Evolutionary conservation across 30 jellyfish, hydroid and myxozoan species (phyloP).

Genomic region (Sanderia malayensis): DNA sequence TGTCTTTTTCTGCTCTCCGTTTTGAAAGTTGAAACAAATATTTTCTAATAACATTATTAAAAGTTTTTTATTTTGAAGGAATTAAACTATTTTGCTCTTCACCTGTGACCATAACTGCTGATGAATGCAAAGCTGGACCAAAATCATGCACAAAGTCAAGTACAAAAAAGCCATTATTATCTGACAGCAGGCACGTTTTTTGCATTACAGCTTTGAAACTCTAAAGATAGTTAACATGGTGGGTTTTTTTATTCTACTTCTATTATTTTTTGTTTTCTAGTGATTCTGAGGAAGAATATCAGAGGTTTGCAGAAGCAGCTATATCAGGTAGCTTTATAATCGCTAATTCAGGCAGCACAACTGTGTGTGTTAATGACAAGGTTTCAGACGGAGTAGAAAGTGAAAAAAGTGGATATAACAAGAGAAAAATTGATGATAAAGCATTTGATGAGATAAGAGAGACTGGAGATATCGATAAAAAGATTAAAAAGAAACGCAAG

Average conservation of each 20-base stretch:
- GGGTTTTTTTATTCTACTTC: too few species aligned
- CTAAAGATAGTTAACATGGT: too few species aligned
- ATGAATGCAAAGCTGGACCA: too few species aligned
- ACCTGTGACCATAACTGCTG: not conserved
- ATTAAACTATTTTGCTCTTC: slow-evolving; percentile 21
- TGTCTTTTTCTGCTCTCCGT: too few species aligned
- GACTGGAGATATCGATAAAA: not conserved
- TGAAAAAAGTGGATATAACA: not conserved
- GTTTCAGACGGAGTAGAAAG: not conserved
- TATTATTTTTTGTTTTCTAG: too few species aligned
- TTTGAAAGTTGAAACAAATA: too few species aligned
- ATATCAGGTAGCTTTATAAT: slow-evolving; percentile 29
- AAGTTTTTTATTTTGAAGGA: slow-evolving; percentile 13
- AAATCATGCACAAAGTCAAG: too few species aligned
- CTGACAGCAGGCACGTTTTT: too few species aligned
- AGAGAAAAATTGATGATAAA: not conserved
- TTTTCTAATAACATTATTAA: too few species aligned
- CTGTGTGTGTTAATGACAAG: not conserved
- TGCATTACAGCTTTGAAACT: too few species aligned
- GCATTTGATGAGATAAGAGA: not conserved
- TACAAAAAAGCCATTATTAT: too few species aligned
- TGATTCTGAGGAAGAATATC: slow-evolving; percentile 44
- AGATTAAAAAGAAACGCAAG: too few species aligned
- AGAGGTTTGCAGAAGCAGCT: slow-evolving; percentile 47
- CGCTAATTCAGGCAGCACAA: slow-evolving; percentile 32